Base-by-base conservation (phyloP, 2,888 invertebrate genomes). In the Nebria salina region DNA sequence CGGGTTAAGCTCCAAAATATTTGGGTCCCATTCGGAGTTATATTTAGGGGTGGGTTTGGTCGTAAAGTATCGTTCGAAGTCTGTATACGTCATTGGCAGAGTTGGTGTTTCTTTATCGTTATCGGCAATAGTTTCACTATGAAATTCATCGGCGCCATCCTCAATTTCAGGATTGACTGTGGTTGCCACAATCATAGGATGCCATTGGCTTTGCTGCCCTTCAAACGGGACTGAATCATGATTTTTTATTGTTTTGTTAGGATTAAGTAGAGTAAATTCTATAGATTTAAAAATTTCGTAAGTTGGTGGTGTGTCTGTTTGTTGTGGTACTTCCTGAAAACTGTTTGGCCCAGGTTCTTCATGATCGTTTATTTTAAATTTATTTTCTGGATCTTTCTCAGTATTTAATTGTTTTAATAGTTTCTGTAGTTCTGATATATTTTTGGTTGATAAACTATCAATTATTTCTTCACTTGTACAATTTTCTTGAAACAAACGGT, bases 31-130 rank as follows among this genome's bases (percentile, higher is more conserved):
- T 13, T 80, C 80, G n/a, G 64, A 13, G 26, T 11, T 75, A 64
- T 20, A 20, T 41, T 80, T 75, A 34, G 26, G 54, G 3, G 75
- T 9, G 5, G 75, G 54, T 75, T 75, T 80, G 13, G 34, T 75
- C 25, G 75, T 80, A 68, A 80, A 80, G 68, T 80, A 80, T 64
- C 64, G 68, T 68, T 80, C 64, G 34, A 65, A 80, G 6, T 75
- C 20, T 11, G 75, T 75, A n/a, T 64, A 34, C 15, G 80, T 75
- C 15, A 80, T 15, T 25, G 80, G 80, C 20, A 80, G 34, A 34
- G 80, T 80, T 7, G 68, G 64, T 20, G 72, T 34, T 79, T 79
- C 79, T 20, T 20, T 20, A 13, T 68, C 65, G 72, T 75, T 66
- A 7, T 66, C 15, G n/a, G 15, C 2, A 66, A 25, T 34, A 2